Evolutionary conservation across 2,113 vertebrate genomes (phyloP).

Genomic region (Nibea coibor): DNA sequence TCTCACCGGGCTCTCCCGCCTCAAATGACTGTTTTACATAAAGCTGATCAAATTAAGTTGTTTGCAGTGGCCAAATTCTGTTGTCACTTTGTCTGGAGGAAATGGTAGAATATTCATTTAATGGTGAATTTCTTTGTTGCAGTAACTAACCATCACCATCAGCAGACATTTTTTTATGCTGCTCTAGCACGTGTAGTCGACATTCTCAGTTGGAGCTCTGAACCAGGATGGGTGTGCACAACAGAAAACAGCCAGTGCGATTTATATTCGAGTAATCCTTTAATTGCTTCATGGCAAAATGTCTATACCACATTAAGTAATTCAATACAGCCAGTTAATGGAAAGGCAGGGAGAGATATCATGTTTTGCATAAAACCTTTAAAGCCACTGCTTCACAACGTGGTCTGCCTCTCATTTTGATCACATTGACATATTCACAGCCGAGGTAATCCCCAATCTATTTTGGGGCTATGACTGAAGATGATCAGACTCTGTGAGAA

Average conservation of each 20-base stretch:
- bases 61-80: conserved; percentile 75
- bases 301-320: conserved; percentile 84
- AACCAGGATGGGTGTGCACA: conserved; percentile 70
- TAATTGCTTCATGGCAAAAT: conserved; percentile 84
- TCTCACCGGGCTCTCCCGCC: conserved; percentile 28
- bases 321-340: conserved; percentile 81
- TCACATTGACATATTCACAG: conserved; percentile 76
- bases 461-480: conserved; percentile 64
- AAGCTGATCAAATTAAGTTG: conserved; percentile 86
- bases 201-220: conserved; percentile 60
- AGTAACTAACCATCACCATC: conserved; percentile 50
- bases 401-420: conserved; percentile 78
- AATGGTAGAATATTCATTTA: conserved; percentile 55
- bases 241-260: conserved; percentile 80
- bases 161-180: conserved; percentile 20
- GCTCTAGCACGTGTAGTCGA: conserved; percentile 51
- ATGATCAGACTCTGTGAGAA: conserved; percentile 62
- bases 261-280: conserved; percentile 85
- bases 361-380: conserved; percentile 86
- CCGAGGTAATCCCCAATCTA: conserved; percentile 82
- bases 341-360: conserved; percentile 78
- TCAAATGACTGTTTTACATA: conserved; percentile 80
- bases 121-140: conserved; percentile 59
- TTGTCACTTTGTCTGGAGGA: conserved; percentile 76
- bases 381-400: conserved; percentile 73